Percentiles rank a stretch among this genome's conserved stretches.
Evolutionary conservation across 2,113 vertebrate species (phyloP).

Genomic region (Macaca mulatta): DNA sequence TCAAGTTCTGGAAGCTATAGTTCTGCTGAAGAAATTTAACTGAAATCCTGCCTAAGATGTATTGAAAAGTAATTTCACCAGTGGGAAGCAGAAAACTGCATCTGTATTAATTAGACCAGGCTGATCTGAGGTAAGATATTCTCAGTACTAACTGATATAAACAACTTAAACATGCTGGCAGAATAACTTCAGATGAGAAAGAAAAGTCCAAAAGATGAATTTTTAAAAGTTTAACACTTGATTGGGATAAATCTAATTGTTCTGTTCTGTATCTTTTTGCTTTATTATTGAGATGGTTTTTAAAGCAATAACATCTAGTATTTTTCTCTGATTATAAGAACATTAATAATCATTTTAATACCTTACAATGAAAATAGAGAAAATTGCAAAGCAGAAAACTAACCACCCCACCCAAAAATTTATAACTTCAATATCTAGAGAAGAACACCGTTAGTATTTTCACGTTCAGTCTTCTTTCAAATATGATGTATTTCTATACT

Average conservation of each 20-base stretch:
- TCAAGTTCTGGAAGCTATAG: background rate
- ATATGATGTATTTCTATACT: background rate
- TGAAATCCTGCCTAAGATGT: background rate
- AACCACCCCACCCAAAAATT: background rate
- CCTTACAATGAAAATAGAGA: background rate
- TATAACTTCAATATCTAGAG: background rate
- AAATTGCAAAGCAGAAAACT: background rate
- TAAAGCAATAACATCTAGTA: background rate
- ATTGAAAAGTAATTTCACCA: background rate
- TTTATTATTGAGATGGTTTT: conserved; percentile 2
- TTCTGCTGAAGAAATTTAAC: background rate
- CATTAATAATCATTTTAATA: background rate
- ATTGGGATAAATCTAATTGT: background rate
- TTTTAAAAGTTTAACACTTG: background rate
- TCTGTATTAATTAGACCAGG: background rate
- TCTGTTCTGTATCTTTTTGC: background rate
- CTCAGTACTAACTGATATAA: background rate
- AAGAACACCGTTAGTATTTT: background rate
- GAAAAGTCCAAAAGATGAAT: conserved; percentile 39
- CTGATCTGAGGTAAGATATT: background rate
- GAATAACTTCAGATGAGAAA: conserved; percentile 3
- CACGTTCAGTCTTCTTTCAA: background rate
- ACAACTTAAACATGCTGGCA: conserved; percentile 12
- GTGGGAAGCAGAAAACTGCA: background rate
- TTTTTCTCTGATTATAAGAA: background rate